These are phyloP conservation scores for Hyla sarda DNA, from an alignment of 2,113 vertebrate genomes.

Conservation along the genomic window DNA sequence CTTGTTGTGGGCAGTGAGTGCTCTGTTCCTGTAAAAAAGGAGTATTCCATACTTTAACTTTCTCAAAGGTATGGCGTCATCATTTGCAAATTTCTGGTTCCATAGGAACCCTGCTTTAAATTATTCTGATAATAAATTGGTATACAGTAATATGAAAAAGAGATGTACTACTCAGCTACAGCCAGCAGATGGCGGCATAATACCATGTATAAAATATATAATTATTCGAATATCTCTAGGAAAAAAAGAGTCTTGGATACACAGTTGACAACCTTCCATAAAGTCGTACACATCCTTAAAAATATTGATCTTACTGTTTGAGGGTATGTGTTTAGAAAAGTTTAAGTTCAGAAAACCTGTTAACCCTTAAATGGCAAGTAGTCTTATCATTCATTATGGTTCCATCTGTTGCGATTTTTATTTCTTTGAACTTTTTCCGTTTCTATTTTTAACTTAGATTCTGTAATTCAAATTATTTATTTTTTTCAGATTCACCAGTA, in stretches of 20 bases:
- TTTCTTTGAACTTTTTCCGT: background rate
- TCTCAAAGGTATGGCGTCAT: no score
- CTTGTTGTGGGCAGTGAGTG: no score
- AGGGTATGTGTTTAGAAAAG: background rate
- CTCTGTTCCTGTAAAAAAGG: no score
- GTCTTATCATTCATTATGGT: no score
- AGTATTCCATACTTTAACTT: no score
- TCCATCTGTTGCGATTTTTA: background rate
- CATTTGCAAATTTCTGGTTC: no score
- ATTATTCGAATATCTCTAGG: no score
- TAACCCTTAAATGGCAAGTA: background rate
- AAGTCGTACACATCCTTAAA: background rate
- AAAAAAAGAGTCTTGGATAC: background rate
- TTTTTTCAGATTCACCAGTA: constrained; percentile 66
- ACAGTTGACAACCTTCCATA: background rate
- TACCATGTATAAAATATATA: background rate
- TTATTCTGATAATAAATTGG: no score
- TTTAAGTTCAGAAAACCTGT: background rate
- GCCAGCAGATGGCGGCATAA: constrained; percentile 37
- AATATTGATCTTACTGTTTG: background rate
- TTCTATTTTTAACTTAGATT: background rate
- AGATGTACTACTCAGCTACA: background rate
- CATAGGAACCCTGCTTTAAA: no score
- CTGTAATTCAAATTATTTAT: background rate
- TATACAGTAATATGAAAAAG: no score